Conservation (phyloP, 2,888 invertebrate species). For the Merodon equestris region DNA sequence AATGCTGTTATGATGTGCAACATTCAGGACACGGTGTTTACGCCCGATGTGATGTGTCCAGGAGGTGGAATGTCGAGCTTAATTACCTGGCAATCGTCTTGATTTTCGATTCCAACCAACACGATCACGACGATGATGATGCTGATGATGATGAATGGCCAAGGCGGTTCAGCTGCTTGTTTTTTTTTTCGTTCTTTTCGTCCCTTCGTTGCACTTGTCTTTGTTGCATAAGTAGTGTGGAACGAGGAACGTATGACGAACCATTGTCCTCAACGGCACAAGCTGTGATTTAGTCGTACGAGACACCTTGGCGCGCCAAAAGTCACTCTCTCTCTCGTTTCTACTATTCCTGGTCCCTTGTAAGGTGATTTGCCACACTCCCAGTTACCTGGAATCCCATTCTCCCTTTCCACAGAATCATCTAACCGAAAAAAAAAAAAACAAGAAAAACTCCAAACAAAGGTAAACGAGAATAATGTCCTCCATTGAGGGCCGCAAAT, state of each 20-base stretch:
- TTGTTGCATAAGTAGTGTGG: slow-evolving; percentile 43
- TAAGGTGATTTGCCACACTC: slow-evolving; percentile 42
- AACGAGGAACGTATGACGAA: no score
- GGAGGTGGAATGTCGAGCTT: slow-evolving; percentile 62
- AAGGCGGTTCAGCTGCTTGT: no score
- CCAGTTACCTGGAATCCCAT: slow-evolving; percentile 53
- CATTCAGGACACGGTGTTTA: slow-evolving; percentile 60
- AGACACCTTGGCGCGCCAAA: slow-evolving; percentile 67
- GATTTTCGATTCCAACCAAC: no score
- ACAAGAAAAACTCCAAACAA: slow-evolving; percentile 33
- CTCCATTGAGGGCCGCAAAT: slow-evolving; percentile 54
- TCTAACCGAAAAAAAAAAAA: slow-evolving; percentile 10
- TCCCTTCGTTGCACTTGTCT: slow-evolving; percentile 7
- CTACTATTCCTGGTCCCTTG: slow-evolving; percentile 1
- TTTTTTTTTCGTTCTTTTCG: no score
- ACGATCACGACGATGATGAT: no score
- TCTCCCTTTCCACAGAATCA: slow-evolving; percentile 26
- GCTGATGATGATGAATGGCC: no score
- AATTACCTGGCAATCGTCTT: slow-evolving; percentile 43
- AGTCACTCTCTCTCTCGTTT: slow-evolving; percentile 42
- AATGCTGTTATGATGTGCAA: slow-evolving; percentile 44
- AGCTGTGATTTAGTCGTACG: slow-evolving; percentile 28
- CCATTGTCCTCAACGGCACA: slow-evolving; percentile 28
- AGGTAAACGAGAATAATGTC: slow-evolving; percentile 43
- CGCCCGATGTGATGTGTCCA: slow-evolving; percentile 67